Evolutionary conservation across 2,888 invertebrate species (phyloP).

Genomic region (Lasioglossum calceatum): DNA sequence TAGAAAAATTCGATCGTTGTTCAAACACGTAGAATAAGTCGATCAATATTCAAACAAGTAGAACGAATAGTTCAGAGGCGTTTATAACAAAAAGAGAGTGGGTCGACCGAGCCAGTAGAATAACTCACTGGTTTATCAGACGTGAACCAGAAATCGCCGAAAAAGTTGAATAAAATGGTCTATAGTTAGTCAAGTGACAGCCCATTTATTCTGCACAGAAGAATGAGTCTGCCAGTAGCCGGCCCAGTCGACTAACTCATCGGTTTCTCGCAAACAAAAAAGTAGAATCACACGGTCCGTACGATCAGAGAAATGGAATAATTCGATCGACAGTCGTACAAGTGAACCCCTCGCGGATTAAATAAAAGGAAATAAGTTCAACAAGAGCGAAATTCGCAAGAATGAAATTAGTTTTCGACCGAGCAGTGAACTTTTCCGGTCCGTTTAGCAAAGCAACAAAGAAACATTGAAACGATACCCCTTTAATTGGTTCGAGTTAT

Average conservation of each 20-base stretch:
- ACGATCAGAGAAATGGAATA: neutral
- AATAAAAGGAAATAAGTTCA: neutral
- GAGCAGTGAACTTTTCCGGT: neutral
- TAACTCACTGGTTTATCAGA: neutral
- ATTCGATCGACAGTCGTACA: neutral
- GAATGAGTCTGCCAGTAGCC: neutral
- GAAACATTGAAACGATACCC: neutral
- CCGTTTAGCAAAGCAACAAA: neutral
- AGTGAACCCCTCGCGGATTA: neutral
- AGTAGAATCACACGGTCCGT: neutral
- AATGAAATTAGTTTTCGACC: neutral
- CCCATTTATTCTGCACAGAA: neutral
- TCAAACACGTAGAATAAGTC: neutral
- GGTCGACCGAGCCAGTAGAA: neutral
- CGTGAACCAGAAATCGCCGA: neutral
- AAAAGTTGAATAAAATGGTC: neutral
- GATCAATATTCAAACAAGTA: neutral
- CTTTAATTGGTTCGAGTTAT: conserved; percentile 12
- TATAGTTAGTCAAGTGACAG: neutral
- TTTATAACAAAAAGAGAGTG: neutral
- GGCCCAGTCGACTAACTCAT: neutral
- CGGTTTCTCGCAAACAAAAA: neutral
- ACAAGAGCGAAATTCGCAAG: neutral
- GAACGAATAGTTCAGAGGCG: neutral
- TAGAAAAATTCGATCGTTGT: neutral